Evolutionary conservation across 2,888 invertebrate species (phyloP).

Genomic region (Torymus auratus): DNA sequence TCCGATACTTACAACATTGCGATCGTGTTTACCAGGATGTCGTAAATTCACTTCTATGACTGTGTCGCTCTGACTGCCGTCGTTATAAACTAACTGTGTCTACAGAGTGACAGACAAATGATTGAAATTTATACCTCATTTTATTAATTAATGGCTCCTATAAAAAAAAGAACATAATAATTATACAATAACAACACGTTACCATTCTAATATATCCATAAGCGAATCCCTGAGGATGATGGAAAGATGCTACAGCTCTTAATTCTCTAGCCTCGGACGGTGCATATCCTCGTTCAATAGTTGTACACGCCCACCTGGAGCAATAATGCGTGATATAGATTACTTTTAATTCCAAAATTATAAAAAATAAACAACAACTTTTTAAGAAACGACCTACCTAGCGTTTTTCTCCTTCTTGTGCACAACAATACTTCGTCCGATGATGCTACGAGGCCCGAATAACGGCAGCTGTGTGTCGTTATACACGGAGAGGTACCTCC

Average conservation of each 20-base stretch:
- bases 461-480: constrained; percentile 90
- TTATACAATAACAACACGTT: constrained; percentile 62
- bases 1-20: constrained; percentile 82
- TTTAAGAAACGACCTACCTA: constrained; percentile 65
- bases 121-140: background rate
- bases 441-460: constrained; percentile 88
- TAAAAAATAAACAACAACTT: no score
- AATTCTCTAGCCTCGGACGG: constrained; percentile 91
- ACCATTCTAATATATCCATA: constrained; percentile 91
- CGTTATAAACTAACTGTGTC: constrained; percentile 91
- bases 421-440: constrained; percentile 92
- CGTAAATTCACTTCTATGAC: constrained; percentile 91
- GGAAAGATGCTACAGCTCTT: constrained; percentile 92
- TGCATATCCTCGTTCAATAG: constrained; percentile 90
- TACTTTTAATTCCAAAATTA: background rate
- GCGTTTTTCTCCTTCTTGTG: constrained; percentile 81
- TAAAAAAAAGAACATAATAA: no score
- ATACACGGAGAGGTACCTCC: constrained; percentile 80
- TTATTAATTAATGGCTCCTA: no score
- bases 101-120: constrained; percentile 65
- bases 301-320: constrained; percentile 89
- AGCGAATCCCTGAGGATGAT: constrained; percentile 91
- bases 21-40: constrained; percentile 91
- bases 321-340: background rate
- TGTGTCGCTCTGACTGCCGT: constrained; percentile 92